Conservation (phyloP, 2,888 invertebrate genomes). For the Pyralis farinalis region DNA sequence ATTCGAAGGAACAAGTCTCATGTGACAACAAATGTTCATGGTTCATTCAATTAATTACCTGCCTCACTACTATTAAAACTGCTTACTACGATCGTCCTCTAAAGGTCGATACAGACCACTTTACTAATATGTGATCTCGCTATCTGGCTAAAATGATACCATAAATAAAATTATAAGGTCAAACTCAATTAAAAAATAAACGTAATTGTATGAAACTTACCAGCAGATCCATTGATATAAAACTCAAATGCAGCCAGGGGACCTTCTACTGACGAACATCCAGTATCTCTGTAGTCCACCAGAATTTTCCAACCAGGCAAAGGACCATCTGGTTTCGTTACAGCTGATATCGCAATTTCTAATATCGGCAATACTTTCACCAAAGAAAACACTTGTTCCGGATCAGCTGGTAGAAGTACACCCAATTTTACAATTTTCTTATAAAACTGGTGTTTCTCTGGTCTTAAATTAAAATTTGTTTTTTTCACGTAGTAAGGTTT, state of each 20-base stretch:
- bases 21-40: no score
- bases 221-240: conserved; percentile 84
- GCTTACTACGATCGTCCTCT: no score
- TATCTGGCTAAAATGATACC: no score
- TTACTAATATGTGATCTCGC: no score
- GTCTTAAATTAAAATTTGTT: conserved; percentile 61
- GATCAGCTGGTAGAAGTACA: conserved; percentile 83
- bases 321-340: conserved; percentile 80
- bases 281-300: conserved; percentile 86
- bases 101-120: no score
- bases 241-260: conserved; percentile 90
- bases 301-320: conserved; percentile 86
- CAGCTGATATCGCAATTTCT: conserved; percentile 83
- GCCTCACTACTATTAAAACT: no score
- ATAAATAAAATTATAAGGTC: not conserved
- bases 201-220: conserved; percentile 53
- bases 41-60: no score
- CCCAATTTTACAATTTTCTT: conserved; percentile 81
- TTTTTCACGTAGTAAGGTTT: conserved; percentile 61
- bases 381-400: conserved; percentile 82
- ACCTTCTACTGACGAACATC: conserved; percentile 88
- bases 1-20: no score
- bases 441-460: conserved; percentile 53
- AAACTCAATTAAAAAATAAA: not conserved
- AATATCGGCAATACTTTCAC: conserved; percentile 86